Evolutionary conservation across 2,888 invertebrate species (phyloP), one percentile per base, ranked within the genome.

Genomic region (Xestia ashworthii): DNA sequence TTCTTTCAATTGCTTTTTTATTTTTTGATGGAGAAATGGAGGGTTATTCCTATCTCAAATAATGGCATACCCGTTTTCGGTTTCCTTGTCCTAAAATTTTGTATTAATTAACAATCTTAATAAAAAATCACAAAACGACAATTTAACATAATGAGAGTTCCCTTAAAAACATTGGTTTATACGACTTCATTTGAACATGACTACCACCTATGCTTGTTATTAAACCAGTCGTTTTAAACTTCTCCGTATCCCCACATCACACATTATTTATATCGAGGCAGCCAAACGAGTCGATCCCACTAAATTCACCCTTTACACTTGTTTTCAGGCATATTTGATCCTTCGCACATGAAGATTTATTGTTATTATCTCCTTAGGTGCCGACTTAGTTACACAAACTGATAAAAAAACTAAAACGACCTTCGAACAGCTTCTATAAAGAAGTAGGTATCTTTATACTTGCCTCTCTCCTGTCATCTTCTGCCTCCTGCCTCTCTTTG

Each of bases 261-360:
- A 46, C 71, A 32, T 32, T 71, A n/a, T 55, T 71, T 68, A 32
- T 32, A 67, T 76, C n/a, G 38, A 25, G 16, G 5, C 12, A 71
- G 3, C 16, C 5, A 14, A 48, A 64, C 25, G 44, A 55, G 19
- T 66, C 48, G 19, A 69, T 5, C 6, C 38, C 14, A 16, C 44
- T 58, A 69, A 64, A 72, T 68, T n/a, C 1, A 32, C n/a, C 22
- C n/a, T 65, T 41, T 44, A 70, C 53, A 41, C 32, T 32, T 69
- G 58, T 78, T 58, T 64, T 78, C 48, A 73, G 55, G 32, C 32
- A 46, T 58, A 32, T 71, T 71, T 16, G 53, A 66, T 78, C 53
- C 65, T 46, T 12, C n/a, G 9, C n/a, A 71, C 6, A 58, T 46
- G 44, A 74, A 55, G 32, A 70, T 74, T 46, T 71, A 70, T 55